These are phyloP conservation scores for Sardinella longiceps DNA, from an alignment of 2,797 vertebrate species.

Conservation along the genomic window DNA sequence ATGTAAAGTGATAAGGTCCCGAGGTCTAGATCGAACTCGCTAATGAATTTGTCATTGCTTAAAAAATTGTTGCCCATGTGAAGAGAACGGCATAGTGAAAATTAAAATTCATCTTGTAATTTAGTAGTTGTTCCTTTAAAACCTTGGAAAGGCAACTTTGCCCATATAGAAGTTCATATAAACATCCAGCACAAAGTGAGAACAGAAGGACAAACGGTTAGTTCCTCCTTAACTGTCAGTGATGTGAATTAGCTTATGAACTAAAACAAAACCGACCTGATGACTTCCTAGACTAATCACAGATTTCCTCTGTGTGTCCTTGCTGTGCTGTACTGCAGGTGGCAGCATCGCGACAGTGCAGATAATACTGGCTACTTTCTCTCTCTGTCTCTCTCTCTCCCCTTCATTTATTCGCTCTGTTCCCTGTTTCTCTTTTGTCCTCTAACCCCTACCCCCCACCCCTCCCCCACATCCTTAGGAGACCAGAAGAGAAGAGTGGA, in stretches of 20 bases:
- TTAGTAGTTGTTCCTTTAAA: not conserved
- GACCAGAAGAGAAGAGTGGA: conserved; percentile 43
- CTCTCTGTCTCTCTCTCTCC: not conserved
- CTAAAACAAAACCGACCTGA: too few relatives aligned
- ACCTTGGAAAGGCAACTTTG: not conserved
- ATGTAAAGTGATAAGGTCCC: not conserved
- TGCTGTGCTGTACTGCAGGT: conserved; percentile 60
- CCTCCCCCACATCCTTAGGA: conserved; percentile 64
- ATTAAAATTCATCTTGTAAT: not conserved
- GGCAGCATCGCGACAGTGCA: conserved; percentile 56
- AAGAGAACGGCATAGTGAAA: not conserved
- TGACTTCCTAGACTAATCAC: too few relatives aligned
- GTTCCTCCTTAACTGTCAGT: not conserved
- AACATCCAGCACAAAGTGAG: not conserved
- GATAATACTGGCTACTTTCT: not conserved
- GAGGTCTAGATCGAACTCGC: not conserved
- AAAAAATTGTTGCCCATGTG: not conserved
- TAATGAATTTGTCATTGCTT: not conserved
- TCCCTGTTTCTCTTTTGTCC: not conserved
- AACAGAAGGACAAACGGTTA: not conserved
- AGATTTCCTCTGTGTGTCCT: not conserved
- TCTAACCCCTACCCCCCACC: not conserved
- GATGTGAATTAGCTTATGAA: not conserved
- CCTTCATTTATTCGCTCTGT: too few relatives aligned
- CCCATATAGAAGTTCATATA: not conserved